Conservation (phyloP, 2,888 invertebrate genomes). For the Euspilapteryx auroguttella region DNA sequence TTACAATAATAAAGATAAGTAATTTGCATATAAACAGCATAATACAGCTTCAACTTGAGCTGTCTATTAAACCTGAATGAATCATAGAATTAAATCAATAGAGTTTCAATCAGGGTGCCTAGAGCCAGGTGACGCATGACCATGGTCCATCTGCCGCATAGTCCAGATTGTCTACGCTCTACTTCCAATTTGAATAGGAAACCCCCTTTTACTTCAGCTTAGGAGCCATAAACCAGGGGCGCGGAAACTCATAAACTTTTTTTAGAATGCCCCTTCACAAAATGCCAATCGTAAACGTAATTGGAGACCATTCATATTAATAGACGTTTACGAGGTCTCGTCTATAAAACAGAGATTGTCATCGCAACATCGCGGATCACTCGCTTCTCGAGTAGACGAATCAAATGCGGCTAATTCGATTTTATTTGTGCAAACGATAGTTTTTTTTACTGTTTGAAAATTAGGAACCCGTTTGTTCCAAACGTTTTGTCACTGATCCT, state of each 20-base stretch:
- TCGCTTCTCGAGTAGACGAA: conserved; percentile 26
- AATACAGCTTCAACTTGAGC: no score
- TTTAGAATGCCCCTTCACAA: conserved; percentile 49
- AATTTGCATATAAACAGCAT: no score
- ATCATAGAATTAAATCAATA: background rate
- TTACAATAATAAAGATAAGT: no score
- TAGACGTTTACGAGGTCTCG: conserved; percentile 56
- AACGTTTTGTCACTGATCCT: no score
- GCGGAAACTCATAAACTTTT: conserved; percentile 50
- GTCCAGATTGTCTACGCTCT: conserved; percentile 25
- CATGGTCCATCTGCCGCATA: conserved; percentile 34
- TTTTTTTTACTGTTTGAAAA: background rate
- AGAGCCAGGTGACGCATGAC: conserved; percentile 19
- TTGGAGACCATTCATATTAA: conserved; percentile 62
- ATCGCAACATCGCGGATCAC: conserved; percentile 41
- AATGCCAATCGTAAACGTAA: conserved; percentile 60
- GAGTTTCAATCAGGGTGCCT: background rate
- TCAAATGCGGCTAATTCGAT: conserved; percentile 4
- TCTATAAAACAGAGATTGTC: conserved; percentile 59
- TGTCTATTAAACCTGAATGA: background rate
- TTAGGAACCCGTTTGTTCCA: no score
- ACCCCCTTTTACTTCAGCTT: conserved; percentile 21
- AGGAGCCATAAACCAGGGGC: conserved; percentile 31
- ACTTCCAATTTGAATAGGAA: conserved; percentile 15
- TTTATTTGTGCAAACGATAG: background rate